Conservation (phyloP, 2,888 invertebrate genomes). For the Ichneumoninae sp. region DNA sequence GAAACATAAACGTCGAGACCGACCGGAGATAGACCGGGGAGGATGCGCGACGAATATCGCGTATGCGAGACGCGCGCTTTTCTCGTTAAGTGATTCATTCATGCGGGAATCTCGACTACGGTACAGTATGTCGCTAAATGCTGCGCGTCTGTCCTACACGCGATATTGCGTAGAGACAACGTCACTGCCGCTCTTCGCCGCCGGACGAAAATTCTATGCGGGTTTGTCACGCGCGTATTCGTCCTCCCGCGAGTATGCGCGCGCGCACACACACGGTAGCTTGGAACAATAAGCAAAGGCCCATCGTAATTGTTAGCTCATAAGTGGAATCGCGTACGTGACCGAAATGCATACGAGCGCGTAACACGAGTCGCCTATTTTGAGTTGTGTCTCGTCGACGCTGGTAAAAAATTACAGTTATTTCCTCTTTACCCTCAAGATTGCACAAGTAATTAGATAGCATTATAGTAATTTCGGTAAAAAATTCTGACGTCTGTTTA, state of each 20-base stretch:
- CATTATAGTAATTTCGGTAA: background rate
- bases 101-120: conserved; percentile 70
- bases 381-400: background rate
- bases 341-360: conserved; percentile 38
- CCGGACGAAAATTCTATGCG: conserved; percentile 33
- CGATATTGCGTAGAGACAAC: conserved; percentile 41
- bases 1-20: conserved; percentile 8
- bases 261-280: background rate
- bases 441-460: background rate
- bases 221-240: conserved; percentile 8
- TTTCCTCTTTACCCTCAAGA: background rate
- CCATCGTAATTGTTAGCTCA: conserved; percentile 40
- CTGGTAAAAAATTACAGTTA: background rate
- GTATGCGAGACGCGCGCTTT: conserved; percentile 73
- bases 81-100: conserved; percentile 78
- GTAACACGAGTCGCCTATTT: conserved; percentile 7
- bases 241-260: background rate
- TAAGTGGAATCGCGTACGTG: conserved; percentile 45
- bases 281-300: conserved; percentile 18
- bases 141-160: conserved; percentile 6
- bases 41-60: conserved; percentile 66
- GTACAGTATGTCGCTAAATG: conserved; percentile 14
- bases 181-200: conserved; percentile 38
- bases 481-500: too few species aligned
- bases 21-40: conserved; percentile 23